Evolutionary conservation across 2,113 vertebrate species (phyloP).

Genomic region (Rhineura floridana): DNA sequence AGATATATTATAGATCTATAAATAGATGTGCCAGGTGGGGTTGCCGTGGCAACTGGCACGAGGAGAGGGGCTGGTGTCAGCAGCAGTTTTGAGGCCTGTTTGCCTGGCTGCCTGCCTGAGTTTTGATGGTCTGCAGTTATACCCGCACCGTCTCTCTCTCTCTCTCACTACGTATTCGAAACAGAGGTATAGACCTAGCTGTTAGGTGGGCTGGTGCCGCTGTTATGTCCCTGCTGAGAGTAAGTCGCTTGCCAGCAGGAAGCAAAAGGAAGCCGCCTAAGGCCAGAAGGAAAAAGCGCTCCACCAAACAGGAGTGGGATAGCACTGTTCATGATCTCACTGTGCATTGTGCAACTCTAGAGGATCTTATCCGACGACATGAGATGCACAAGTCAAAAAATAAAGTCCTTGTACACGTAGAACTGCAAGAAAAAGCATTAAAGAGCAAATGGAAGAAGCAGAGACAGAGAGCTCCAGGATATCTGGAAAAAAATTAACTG

Average conservation of each 20-base stretch:
- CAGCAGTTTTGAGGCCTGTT: not conserved
- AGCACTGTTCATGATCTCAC: slow-evolving; percentile 87
- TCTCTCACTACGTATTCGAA: fast-evolving
- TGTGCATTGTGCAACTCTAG: slow-evolving; percentile 85
- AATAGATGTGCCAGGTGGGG: slow-evolving; percentile 10
- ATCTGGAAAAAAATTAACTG: slow-evolving; percentile 78
- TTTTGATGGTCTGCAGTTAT: too few species aligned
- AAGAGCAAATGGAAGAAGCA: slow-evolving; percentile 75
- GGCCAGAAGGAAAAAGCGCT: slow-evolving; percentile 65
- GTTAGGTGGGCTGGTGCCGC: fast-evolving
- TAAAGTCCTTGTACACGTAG: slow-evolving; percentile 83
- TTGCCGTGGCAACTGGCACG: slow-evolving; percentile 26
- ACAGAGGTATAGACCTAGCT: too few species aligned
- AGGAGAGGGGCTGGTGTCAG: slow-evolving; percentile 18
- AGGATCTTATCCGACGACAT: slow-evolving; percentile 89
- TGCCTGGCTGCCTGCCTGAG: too few species aligned
- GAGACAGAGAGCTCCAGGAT: slow-evolving; percentile 65
- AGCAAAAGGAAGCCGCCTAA: slow-evolving; percentile 71
- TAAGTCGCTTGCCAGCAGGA: slow-evolving; percentile 58
- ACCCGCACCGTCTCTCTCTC: too few species aligned
- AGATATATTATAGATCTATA: too few species aligned
- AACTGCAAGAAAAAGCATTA: slow-evolving; percentile 84
- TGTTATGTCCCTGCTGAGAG: slow-evolving; percentile 82
- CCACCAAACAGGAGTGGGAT: slow-evolving; percentile 86
- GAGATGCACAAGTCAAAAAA: slow-evolving; percentile 92